phyloP scores from a whole-genome alignment of 2,797 vertebrate species.

The Gymnothorax javanicus region DNA sequence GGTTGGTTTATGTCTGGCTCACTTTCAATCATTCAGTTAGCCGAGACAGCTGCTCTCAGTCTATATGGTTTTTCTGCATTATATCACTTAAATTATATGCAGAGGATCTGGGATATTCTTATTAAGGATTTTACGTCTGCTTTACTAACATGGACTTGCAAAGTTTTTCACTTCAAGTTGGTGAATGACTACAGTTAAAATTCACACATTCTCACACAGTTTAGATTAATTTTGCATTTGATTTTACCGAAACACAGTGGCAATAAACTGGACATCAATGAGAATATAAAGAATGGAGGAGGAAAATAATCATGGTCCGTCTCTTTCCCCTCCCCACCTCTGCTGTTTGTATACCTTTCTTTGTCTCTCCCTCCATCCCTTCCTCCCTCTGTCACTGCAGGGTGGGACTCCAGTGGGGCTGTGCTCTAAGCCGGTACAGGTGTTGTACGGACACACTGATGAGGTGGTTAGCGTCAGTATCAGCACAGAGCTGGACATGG shows the following conservation, averaged over 20 bases:
- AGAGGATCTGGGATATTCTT: no score
- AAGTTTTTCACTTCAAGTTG: neutral
- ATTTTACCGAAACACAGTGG: no score
- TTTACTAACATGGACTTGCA: no score
- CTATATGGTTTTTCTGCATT: neutral
- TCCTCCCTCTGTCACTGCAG: constrained; percentile 60
- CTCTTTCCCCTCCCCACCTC: neutral
- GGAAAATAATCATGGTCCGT: neutral
- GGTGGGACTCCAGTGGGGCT: constrained; percentile 85
- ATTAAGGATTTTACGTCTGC: no score
- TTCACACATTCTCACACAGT: neutral
- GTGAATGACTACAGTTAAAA: neutral
- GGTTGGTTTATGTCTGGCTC: neutral
- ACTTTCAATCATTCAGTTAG: neutral
- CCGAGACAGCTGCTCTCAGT: neutral
- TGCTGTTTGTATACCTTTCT: neutral
- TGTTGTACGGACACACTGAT: constrained; percentile 89
- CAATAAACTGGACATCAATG: no score
- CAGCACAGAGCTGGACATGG: constrained; percentile 95
- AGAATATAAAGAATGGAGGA: neutral
- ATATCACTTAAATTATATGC: neutral
- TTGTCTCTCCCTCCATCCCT: neutral
- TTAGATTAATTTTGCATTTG: neutral
- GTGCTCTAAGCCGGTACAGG: constrained; percentile 87
- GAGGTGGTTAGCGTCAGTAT: constrained; percentile 89